These are phyloP conservation scores for Danio aesculapii DNA, from an alignment of 2,797 vertebrate species.

Conservation along the genomic window DNA sequence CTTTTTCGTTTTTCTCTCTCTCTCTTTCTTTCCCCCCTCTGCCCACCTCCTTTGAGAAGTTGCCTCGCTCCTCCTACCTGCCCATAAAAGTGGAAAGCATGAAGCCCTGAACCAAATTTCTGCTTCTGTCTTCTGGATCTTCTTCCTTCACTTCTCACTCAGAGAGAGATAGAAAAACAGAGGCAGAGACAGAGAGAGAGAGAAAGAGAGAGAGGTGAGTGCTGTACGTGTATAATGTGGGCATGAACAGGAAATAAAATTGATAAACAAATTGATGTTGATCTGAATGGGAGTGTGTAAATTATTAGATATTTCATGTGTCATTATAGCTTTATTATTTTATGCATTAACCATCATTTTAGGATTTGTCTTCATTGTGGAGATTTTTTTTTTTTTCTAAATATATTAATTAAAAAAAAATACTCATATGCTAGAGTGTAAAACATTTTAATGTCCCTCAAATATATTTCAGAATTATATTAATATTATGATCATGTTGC, in stretches of 20 bases:
- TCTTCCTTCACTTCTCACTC: slow-evolving; percentile 42
- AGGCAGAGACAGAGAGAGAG: slow-evolving; percentile 15
- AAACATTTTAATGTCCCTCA: neutral
- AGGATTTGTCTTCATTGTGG: neutral
- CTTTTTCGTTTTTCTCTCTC: slow-evolving; percentile 48
- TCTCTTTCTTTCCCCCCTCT: slow-evolving; percentile 64
- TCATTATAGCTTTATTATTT: neutral
- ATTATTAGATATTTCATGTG: neutral
- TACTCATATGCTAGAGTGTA: neutral
- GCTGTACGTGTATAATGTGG: slow-evolving; percentile 13
- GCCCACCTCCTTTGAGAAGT: slow-evolving; percentile 81
- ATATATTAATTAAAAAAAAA: neutral
- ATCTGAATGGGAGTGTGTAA: neutral
- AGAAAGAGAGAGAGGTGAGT: slow-evolving; percentile 43
- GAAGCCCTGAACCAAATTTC: slow-evolving; percentile 66
- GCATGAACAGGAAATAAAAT: neutral
- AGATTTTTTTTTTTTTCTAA: too few species aligned
- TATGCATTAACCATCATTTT: neutral
- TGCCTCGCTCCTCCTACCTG: slow-evolving; percentile 90
- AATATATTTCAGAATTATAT: neutral
- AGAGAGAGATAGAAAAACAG: slow-evolving; percentile 25
- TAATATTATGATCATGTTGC: too few species aligned
- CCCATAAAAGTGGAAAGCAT: slow-evolving; percentile 93
- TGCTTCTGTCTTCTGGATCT: slow-evolving; percentile 45
- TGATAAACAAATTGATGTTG: slow-evolving; percentile 1